Percentiles rank a stretch among this genome's conserved stretches.
Evolutionary conservation across 2,888 invertebrate genomes (phyloP).

Genomic region (Dermolepida albohirtum): DNA sequence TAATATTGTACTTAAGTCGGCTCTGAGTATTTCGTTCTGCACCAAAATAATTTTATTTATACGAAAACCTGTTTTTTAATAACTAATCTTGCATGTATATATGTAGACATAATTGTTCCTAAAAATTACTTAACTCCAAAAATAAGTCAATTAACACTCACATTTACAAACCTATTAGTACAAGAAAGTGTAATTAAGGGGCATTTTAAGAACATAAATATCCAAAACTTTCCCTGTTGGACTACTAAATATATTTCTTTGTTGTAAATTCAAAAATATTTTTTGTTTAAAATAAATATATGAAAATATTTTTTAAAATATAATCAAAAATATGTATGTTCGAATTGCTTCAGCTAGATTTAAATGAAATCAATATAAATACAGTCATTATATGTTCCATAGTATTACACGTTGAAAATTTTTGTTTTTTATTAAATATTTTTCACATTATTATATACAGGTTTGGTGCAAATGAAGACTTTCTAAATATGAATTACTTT

Average conservation of each 20-base stretch:
- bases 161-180: slow-evolving; percentile 30
- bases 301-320: no score
- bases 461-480: no score
- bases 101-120: slow-evolving; percentile 31
- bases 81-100: slow-evolving; percentile 19
- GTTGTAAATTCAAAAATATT: neutral
- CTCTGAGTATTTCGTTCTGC: neutral
- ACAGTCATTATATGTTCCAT: no score
- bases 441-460: no score
- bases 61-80: slow-evolving; percentile 24
- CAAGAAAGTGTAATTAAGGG: slow-evolving; percentile 34
- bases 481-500: no score
- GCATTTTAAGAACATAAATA: slow-evolving; percentile 14
- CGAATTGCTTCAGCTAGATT: no score
- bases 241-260: slow-evolving; percentile 1
- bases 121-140: slow-evolving; percentile 37
- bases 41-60: slow-evolving; percentile 15
- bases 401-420: no score
- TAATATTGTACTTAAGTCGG: slow-evolving; percentile 1
- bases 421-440: no score
- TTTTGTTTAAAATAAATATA: no score
- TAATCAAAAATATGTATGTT: no score
- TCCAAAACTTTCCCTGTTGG: slow-evolving; percentile 28
- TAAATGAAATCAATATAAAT: no score
- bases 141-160: slow-evolving; percentile 33